Evolutionary conservation across 2,797 vertebrate genomes (phyloP), one percentile per base, ranked within the genome.

Genomic region (Mico argentatus): DNA sequence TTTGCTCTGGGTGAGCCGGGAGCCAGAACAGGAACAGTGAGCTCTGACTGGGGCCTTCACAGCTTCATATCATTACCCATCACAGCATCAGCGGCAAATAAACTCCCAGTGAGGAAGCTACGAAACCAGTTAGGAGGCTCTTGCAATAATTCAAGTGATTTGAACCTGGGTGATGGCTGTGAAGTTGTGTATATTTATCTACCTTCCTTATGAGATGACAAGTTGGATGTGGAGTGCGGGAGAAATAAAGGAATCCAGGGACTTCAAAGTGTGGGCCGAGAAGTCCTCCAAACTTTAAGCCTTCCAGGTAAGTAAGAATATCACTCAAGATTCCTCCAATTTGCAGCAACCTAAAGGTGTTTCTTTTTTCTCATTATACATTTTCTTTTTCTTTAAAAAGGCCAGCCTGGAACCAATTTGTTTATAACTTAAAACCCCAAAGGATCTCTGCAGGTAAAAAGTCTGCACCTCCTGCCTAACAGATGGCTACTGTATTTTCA

Each of bases 311-410:
- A 88, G 5, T 67, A 72, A 91, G 39, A 92, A 89, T 50, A 8
- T 1, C 52, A 44, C 30, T 86, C 55, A 33, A 70, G 48, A 7
- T 61, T 87, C 39, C 59, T n/a, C 17, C 15, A 50, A 77, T 81
- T 36, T 55, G 57, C n/a, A 59, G 59, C 55, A 94, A 75, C 52
- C 52, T 8, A 3, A 19, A 76, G 72, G 72, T 76, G 52, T 75
- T 76, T 73, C 57, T 87, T 64, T 39, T 88, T 41, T 82, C 36
- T 41, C 36, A 4, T 57, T 57, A 11, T 41, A 82, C 8, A 82
- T 75, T 30, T 90, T 41, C 48, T 92, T 52, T 89, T 94, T n/a
- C n/a, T 93, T 95, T 81, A 96, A 82, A 61, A 61, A 97, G 87
- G 20, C 39, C 80, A 67, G 73, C 94, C 22, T 93, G 88, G 97